phyloP scores from a whole-genome alignment of 2,113 vertebrate genomes.

The Procapra przewalskii region DNA sequence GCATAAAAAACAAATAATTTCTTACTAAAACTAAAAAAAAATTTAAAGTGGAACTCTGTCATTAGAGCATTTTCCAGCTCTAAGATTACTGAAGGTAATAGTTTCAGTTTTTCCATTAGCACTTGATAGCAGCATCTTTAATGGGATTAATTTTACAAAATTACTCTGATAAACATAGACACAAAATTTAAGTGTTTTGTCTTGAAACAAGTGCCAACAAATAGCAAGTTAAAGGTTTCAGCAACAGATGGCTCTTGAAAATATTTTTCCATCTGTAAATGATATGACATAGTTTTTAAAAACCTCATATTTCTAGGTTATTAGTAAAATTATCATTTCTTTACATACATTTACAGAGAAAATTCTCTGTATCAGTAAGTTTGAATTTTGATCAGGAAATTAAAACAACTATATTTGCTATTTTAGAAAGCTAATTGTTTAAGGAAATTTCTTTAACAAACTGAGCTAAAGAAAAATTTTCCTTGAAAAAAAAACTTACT shows the following conservation, averaged over 20 bases:
- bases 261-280: slow-evolving; percentile 42
- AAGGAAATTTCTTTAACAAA: not conserved
- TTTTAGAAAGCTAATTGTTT: not conserved
- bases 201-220: not conserved
- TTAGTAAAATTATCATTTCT: not conserved
- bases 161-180: slow-evolving; percentile 33
- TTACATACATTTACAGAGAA: not conserved
- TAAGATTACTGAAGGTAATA: not conserved
- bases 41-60: not conserved
- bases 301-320: not conserved
- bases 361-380: not conserved
- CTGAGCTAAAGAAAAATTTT: not conserved
- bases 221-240: not conserved
- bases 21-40: not conserved
- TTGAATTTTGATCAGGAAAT: not conserved
- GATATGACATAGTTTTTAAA: not conserved
- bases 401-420: not conserved
- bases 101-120: not conserved
- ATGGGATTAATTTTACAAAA: not conserved
- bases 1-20: not conserved
- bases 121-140: not conserved
- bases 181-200: slow-evolving; percentile 6
- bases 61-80: not conserved
- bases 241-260: slow-evolving; percentile 49
- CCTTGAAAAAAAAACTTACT: not conserved